phyloP scores from a whole-genome alignment of 2,888 invertebrate genomes.

The Holacanthella duospinosa region DNA sequence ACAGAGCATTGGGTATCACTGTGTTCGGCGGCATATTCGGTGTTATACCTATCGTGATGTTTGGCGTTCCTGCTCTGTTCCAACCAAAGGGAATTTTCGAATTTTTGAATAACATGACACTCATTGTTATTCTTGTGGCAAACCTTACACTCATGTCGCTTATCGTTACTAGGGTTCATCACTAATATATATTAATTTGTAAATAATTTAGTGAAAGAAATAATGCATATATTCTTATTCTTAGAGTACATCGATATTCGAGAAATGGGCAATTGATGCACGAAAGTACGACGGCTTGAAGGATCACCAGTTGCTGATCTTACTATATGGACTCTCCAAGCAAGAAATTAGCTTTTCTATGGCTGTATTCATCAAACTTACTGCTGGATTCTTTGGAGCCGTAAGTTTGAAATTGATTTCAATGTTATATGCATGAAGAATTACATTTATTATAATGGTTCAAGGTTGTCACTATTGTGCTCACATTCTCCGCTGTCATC shows the following conservation, averaged over 20 bases:
- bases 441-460: background rate
- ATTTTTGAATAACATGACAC: background rate
- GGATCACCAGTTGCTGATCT: background rate
- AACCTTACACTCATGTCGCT: background rate
- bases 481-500: background rate
- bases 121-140: background rate
- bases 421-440: background rate
- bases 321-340: background rate
- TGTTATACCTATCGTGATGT: background rate
- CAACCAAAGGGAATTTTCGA: background rate
- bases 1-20: background rate
- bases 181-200: too few relatives aligned
- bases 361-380: background rate
- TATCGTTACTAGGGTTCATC: too few relatives aligned
- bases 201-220: too few relatives aligned
- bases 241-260: background rate
- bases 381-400: background rate
- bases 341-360: background rate
- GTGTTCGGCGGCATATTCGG: background rate
- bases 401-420: background rate
- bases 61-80: background rate
- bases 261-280: background rate
- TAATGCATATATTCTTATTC: too few relatives aligned
- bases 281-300: background rate
- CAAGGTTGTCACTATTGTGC: background rate